These are phyloP conservation scores for Calliopum simillimum DNA, from an alignment of 2,888 invertebrate species.

Conservation along the genomic window DNA sequence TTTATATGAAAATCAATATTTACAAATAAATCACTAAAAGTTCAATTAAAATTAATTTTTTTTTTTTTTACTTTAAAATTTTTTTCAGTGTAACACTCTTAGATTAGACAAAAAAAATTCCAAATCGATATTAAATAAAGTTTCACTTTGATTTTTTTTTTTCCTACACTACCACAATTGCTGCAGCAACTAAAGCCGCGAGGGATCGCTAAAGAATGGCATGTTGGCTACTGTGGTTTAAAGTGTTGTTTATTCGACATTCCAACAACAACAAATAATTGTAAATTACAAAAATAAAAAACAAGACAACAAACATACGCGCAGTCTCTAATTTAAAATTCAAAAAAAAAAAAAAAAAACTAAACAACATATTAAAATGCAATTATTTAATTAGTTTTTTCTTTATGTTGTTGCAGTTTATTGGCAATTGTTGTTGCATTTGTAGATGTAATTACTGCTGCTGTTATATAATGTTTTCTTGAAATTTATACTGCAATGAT, in stretches of 20 bases:
- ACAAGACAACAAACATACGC: too few relatives aligned
- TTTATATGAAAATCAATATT: too few relatives aligned
- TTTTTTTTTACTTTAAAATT: too few relatives aligned
- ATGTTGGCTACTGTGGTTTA: conserved; percentile 23
- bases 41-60: too few relatives aligned
- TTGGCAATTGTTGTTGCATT: conserved; percentile 3
- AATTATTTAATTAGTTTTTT: conserved; percentile 36
- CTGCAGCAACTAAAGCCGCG: conserved; percentile 17
- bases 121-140: neutral
- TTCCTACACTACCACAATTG: neutral
- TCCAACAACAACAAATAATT: conserved; percentile 33
- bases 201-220: conserved; percentile 16
- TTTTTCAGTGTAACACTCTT: too few relatives aligned
- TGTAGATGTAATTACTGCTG: conserved; percentile 16
- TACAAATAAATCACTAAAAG: too few relatives aligned
- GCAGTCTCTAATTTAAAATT: neutral
- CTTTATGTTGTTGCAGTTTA: neutral
- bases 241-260: conserved; percentile 33
- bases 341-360: too few relatives aligned
- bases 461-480: neutral
- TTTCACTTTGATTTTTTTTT: neutral
- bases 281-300: conserved; percentile 27
- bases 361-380: conserved; percentile 24
- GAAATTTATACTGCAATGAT: neutral
- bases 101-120: too few relatives aligned